Evolutionary conservation across 2,888 invertebrate genomes (phyloP).

Genomic region (Trachelus iudaicus): DNA sequence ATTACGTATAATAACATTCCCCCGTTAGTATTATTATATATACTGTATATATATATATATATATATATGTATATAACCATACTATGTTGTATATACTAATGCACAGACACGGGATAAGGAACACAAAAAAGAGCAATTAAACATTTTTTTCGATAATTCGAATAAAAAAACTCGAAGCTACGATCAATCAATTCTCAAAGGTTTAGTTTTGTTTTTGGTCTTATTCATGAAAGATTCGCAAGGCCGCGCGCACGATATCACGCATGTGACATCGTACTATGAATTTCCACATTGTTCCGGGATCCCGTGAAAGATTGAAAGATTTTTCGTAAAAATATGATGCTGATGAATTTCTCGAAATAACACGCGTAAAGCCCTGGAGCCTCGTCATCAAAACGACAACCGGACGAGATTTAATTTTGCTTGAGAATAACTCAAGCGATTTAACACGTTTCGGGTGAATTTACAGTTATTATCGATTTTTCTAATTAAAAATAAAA

Average conservation of each 20-base stretch:
- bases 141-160: neutral
- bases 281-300: neutral
- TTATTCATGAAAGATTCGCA: no score
- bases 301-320: neutral
- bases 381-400: neutral
- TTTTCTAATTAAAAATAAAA: neutral
- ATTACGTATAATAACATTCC: constrained; percentile 64
- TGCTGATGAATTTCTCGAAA: no score
- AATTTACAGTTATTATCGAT: neutral
- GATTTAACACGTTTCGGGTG: neutral
- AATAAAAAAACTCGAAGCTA: neutral
- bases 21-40: constrained; percentile 59
- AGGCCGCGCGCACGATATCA: neutral
- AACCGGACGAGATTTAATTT: neutral
- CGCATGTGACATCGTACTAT: neutral
- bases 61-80: neutral
- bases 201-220: neutral
- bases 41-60: neutral
- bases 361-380: neutral
- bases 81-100: neutral
- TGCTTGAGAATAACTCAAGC: neutral
- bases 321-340: neutral
- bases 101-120: neutral
- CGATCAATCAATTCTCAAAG: neutral
- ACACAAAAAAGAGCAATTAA: neutral